Conservation (phyloP, 2,888 invertebrate species). For the Dimorphilus gyrociliatus region DNA sequence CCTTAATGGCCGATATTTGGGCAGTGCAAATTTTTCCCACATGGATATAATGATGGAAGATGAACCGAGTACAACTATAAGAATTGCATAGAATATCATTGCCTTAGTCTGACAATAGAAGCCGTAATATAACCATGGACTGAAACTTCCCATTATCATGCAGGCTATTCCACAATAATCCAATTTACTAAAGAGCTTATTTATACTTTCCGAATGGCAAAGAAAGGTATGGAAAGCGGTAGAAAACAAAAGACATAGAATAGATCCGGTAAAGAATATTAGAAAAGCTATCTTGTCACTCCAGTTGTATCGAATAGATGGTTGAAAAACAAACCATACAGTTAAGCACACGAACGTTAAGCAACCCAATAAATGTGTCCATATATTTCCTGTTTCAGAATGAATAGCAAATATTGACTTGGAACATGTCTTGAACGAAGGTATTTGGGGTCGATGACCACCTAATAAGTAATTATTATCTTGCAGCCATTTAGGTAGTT, state of each 20-base stretch:
- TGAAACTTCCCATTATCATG: slow-evolving; percentile 95
- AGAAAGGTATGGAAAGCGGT: slow-evolving; percentile 94
- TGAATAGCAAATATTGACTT: slow-evolving; percentile 94
- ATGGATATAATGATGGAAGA: slow-evolving; percentile 85
- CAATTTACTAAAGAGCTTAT: slow-evolving; percentile 91
- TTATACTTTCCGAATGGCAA: slow-evolving; percentile 93
- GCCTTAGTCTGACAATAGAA: slow-evolving; percentile 94
- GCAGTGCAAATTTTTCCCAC: slow-evolving; percentile 93
- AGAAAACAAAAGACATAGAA: slow-evolving; percentile 85
- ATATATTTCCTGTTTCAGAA: slow-evolving; percentile 98
- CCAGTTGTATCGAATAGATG: slow-evolving; percentile 61
- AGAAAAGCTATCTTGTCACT: slow-evolving; percentile 66
- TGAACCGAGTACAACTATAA: slow-evolving; percentile 78
- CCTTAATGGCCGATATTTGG: slow-evolving; percentile 70
- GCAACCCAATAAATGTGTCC: slow-evolving; percentile 70
- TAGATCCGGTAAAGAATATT: slow-evolving; percentile 88
- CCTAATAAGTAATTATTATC: slow-evolving; percentile 92
- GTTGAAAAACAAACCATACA: slow-evolving; percentile 70
- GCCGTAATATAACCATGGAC: slow-evolving; percentile 98
- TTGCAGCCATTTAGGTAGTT: slow-evolving; percentile 82
- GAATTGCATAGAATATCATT: slow-evolving; percentile 73
- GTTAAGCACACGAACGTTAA: slow-evolving; percentile 47
- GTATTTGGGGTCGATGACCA: slow-evolving; percentile 87
- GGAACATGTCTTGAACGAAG: slow-evolving; percentile 88
- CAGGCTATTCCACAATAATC: slow-evolving; percentile 98